These are phyloP conservation scores for Rapana venosa DNA, from an alignment of 2,888 invertebrate species.

Conservation along the genomic window DNA sequence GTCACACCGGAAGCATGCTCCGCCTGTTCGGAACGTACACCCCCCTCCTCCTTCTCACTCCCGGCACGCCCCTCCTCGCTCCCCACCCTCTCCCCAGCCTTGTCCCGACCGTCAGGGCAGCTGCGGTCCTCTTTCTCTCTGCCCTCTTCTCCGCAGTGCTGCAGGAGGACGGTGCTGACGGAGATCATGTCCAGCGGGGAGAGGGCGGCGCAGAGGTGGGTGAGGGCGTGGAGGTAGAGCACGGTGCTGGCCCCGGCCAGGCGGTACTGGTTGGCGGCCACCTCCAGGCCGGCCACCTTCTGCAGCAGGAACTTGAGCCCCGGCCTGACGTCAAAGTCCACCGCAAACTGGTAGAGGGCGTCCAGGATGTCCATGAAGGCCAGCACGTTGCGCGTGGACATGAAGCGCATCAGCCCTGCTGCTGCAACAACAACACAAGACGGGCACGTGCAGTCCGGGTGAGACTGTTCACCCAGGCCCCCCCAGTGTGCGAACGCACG, in stretches of 20 bases:
- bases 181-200: constrained; percentile 44
- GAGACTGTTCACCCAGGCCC: no score
- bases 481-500: no score
- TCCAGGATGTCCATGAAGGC: constrained; percentile 81
- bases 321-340: constrained; percentile 92
- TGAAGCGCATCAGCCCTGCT: constrained; percentile 70
- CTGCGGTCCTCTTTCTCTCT: no score
- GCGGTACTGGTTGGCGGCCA: constrained; percentile 78
- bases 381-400: constrained; percentile 70
- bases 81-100: neutral
- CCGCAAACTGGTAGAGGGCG: constrained; percentile 88
- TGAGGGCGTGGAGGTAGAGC: constrained; percentile 87
- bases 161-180: neutral
- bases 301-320: constrained; percentile 95
- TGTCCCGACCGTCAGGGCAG: neutral
- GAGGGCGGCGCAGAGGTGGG: constrained; percentile 86
- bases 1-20: neutral
- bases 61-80: neutral
- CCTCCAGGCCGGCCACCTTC: constrained; percentile 81
- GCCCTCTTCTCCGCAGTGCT: neutral
- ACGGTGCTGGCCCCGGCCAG: constrained; percentile 96
- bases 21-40: neutral
- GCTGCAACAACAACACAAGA: no score
- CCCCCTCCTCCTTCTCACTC: neutral
- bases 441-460: no score